Conservation (phyloP, 2,888 invertebrate species). For the Corbicula japonica region DNA sequence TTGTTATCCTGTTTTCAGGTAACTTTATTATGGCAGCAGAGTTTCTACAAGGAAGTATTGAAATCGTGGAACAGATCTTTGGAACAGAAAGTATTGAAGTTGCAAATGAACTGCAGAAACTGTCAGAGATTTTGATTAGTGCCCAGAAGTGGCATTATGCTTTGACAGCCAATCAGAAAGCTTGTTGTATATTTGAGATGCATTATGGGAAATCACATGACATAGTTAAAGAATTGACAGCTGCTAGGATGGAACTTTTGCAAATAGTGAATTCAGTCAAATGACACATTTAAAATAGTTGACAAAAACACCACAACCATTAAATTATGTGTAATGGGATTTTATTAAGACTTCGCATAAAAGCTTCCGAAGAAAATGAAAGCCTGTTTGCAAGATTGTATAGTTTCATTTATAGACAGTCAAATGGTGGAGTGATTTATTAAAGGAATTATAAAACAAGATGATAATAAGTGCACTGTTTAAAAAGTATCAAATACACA, state of each 20-base stretch:
- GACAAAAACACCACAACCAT: too few relatives aligned
- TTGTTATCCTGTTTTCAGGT: slow-evolving; percentile 81
- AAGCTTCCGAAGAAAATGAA: too few relatives aligned
- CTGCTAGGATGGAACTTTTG: slow-evolving; percentile 59
- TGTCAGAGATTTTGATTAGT: slow-evolving; percentile 89
- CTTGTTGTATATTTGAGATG: slow-evolving; percentile 66
- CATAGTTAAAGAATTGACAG: slow-evolving; percentile 63
- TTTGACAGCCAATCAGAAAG: slow-evolving; percentile 62
- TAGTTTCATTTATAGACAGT: too few relatives aligned
- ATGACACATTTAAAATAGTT: too few relatives aligned
- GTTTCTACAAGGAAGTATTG: slow-evolving; percentile 88
- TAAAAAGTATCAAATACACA: too few relatives aligned
- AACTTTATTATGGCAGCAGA: slow-evolving; percentile 86
- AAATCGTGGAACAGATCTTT: slow-evolving; percentile 89
- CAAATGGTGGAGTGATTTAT: too few relatives aligned
- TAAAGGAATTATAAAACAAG: too few relatives aligned
- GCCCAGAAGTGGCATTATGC: slow-evolving; percentile 84
- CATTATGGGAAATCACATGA: slow-evolving; percentile 73
- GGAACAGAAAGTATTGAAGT: slow-evolving; percentile 90
- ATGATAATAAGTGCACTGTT: too few relatives aligned
- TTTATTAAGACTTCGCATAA: too few relatives aligned
- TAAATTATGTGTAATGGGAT: too few relatives aligned
- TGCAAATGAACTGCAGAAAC: slow-evolving; percentile 90
- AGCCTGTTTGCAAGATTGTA: too few relatives aligned
- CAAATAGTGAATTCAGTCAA: slow-evolving; percentile 39